Conservation (phyloP, 2,797 vertebrate genomes). For the Xiphorhynchus erythropygius region DNA sequence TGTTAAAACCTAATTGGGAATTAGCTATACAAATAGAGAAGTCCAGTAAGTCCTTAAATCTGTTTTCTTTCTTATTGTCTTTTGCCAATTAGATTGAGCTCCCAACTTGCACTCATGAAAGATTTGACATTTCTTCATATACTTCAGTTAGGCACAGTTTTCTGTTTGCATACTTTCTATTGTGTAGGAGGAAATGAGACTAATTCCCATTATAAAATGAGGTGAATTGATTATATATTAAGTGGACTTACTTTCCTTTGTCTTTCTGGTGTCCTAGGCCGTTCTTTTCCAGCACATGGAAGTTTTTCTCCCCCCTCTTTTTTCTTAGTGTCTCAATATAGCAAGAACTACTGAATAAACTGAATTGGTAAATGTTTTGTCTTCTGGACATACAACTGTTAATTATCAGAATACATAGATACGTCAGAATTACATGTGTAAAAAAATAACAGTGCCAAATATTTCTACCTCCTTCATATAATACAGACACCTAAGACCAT, state of each 20-base stretch:
- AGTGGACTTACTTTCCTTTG: not conserved
- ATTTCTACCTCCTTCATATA: not conserved
- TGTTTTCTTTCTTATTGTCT: not conserved
- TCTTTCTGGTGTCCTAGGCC: constrained; percentile 29
- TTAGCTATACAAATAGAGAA: not conserved
- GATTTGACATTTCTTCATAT: not conserved
- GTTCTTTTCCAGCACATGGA: constrained; percentile 21
- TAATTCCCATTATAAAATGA: not conserved
- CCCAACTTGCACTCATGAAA: not conserved
- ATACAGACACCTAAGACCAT: constrained; percentile 1
- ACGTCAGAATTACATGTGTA: constrained; percentile 31
- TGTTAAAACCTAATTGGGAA: not conserved
- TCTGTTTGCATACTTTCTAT: not conserved
- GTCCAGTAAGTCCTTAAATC: not conserved
- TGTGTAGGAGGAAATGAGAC: not conserved
- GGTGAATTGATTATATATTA: not conserved
- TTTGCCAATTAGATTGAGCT: not conserved
- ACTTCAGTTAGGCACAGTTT: not conserved
- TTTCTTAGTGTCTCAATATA: constrained; percentile 1
- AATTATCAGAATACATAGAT: constrained; percentile 37
- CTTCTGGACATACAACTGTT: constrained; percentile 24
- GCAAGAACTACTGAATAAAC: not conserved
- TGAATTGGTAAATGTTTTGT: not conserved
- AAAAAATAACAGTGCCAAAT: constrained; percentile 17
- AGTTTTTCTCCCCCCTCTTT: constrained; percentile 8